Conservation (phyloP, 2,888 invertebrate species). For the Sturmia bella region DNA sequence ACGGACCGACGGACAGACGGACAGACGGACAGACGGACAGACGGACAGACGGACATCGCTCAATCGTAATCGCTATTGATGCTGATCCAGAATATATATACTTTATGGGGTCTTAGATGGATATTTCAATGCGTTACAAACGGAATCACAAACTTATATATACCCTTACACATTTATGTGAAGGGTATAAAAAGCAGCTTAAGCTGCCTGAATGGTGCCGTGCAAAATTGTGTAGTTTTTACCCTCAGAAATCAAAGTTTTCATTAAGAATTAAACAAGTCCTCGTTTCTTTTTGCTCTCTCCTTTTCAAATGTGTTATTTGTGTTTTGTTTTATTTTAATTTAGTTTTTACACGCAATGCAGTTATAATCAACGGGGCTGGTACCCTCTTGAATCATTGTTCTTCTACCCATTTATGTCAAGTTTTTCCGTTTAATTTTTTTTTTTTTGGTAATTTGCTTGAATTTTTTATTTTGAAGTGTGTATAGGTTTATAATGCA, state of each 20-base stretch:
- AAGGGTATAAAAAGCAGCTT: conserved; percentile 31
- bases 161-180: too few species aligned
- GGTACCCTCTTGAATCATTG: conserved; percentile 1
- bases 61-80: too few species aligned
- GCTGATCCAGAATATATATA: too few species aligned
- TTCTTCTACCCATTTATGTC: conserved; percentile 3
- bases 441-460: conserved; percentile 40
- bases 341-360: conserved; percentile 68
- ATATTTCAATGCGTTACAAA: too few species aligned
- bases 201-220: conserved; percentile 48
- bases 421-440: conserved; percentile 13
- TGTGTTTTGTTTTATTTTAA: conserved; percentile 46
- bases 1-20: too few species aligned
- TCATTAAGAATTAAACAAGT: conserved; percentile 43
- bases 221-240: neutral
- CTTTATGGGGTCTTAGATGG: too few species aligned
- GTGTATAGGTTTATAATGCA: conserved; percentile 43
- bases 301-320: conserved; percentile 24
- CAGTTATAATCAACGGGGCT: conserved; percentile 55
- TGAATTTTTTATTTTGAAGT: neutral
- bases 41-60: too few species aligned
- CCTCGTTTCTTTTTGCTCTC: neutral
- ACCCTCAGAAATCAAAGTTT: conserved; percentile 67
- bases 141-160: too few species aligned
- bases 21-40: too few species aligned